Conservation (phyloP, 2,888 invertebrate species). For the Drosophila anomalata region DNA sequence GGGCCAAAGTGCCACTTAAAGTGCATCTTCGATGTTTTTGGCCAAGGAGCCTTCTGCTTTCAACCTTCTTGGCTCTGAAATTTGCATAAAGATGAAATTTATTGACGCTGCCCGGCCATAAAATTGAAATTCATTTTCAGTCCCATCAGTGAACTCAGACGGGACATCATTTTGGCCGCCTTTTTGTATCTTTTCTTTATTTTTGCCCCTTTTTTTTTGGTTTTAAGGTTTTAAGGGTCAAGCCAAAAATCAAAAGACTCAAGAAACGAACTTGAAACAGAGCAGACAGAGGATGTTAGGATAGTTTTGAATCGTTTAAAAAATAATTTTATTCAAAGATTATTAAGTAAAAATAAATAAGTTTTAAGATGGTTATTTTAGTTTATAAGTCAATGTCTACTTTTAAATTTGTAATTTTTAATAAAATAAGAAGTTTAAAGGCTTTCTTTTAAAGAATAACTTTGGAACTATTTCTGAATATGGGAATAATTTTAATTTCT, state of each 20-base stretch:
- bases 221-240: constrained; percentile 4
- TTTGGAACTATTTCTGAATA: too few species aligned
- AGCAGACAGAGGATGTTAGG: constrained; percentile 7
- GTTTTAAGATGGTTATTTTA: too few species aligned
- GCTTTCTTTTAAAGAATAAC: too few species aligned
- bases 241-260: constrained; percentile 63
- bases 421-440: too few species aligned
- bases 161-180: constrained; percentile 29
- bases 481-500: neutral
- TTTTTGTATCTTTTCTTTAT: neutral
- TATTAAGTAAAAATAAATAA: too few species aligned
- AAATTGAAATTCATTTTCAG: constrained; percentile 74
- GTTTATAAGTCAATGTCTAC: too few species aligned
- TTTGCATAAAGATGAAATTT: constrained; percentile 80
- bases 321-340: too few species aligned
- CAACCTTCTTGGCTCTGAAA: constrained; percentile 20
- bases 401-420: too few species aligned
- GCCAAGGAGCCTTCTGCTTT: constrained; percentile 7
- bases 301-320: neutral
- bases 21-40: constrained; percentile 12
- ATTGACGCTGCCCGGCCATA: constrained; percentile 75
- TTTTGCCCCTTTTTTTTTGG: neutral
- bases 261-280: constrained; percentile 65
- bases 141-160: constrained; percentile 29
- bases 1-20: constrained; percentile 44